Percentiles rank a stretch among this genome's conserved stretches.
These are phyloP conservation scores for Melinaea menophilus DNA, from an alignment of 2,888 invertebrate genomes.

Conservation along the genomic window DNA sequence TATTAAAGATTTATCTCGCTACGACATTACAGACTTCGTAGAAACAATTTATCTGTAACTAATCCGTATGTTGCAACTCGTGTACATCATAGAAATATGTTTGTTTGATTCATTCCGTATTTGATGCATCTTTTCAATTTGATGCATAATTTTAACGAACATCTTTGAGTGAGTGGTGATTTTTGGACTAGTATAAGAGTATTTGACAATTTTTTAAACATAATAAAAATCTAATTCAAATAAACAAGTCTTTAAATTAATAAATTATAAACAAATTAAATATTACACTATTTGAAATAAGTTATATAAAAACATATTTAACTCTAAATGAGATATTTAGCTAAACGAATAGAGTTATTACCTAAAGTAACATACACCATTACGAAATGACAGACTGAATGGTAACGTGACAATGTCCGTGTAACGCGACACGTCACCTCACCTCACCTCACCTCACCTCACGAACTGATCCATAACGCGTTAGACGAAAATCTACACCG, in stretches of 20 bases:
- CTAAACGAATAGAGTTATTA: not conserved
- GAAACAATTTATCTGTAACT: constrained; percentile 9
- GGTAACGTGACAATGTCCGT: not conserved
- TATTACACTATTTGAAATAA: too few species aligned
- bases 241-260: too few species aligned
- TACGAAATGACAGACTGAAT: not conserved
- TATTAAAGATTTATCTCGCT: constrained; percentile 32
- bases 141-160: not conserved
- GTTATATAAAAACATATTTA: too few species aligned
- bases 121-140: not conserved
- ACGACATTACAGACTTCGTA: constrained; percentile 21
- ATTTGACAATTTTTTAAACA: too few species aligned
- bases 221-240: too few species aligned
- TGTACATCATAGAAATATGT: not conserved
- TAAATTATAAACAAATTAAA: too few species aligned
- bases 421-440: not conserved
- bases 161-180: too few species aligned
- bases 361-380: not conserved
- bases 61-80: constrained; percentile 8
- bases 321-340: too few species aligned
- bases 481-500: constrained; percentile 2
- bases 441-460: not conserved
- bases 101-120: not conserved
- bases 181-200: too few species aligned
- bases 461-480: not conserved